phyloP scores from a whole-genome alignment of 2,113 vertebrate species.

The Sceloporus undulatus region DNA sequence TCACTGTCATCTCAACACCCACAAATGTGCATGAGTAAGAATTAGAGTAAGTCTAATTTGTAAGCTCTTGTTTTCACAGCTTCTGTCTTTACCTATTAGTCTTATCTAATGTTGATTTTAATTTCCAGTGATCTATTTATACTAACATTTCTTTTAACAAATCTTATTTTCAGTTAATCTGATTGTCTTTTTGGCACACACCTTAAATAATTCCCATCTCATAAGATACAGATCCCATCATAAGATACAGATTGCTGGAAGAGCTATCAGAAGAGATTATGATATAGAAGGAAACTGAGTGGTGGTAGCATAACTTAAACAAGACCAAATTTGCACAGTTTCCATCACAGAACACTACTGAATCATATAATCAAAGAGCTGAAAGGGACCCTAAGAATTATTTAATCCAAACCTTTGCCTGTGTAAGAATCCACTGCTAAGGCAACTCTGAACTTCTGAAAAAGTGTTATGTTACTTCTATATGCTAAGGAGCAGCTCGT shows the following conservation, averaged over 20 bases:
- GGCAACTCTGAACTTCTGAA: too few species aligned
- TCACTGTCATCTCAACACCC: too few species aligned
- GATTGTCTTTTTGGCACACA: background rate
- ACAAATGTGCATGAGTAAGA: too few species aligned
- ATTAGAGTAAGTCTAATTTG: background rate
- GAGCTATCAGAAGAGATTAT: background rate
- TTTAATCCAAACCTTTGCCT: too few species aligned
- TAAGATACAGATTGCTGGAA: slow-evolving; percentile 11
- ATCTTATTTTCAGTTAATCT: background rate
- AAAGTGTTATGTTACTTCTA: background rate
- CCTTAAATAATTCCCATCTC: background rate
- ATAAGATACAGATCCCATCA: slow-evolving; percentile 16
- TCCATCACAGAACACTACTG: background rate
- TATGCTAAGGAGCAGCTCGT: background rate
- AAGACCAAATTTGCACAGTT: background rate
- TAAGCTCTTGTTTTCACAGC: slow-evolving; percentile 22
- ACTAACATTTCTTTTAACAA: slow-evolving; percentile 17
- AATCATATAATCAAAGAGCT: background rate
- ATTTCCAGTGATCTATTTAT: slow-evolving; percentile 1
- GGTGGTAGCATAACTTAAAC: background rate
- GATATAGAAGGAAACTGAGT: background rate
- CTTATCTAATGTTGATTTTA: background rate
- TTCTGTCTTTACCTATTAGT: slow-evolving; percentile 19
- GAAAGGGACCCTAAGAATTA: too few species aligned
- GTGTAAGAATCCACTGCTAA: too few species aligned